These are phyloP conservation scores for Pachycephala philippinensis DNA, from an alignment of 2,113 vertebrate genomes.

Conservation along the genomic window DNA sequence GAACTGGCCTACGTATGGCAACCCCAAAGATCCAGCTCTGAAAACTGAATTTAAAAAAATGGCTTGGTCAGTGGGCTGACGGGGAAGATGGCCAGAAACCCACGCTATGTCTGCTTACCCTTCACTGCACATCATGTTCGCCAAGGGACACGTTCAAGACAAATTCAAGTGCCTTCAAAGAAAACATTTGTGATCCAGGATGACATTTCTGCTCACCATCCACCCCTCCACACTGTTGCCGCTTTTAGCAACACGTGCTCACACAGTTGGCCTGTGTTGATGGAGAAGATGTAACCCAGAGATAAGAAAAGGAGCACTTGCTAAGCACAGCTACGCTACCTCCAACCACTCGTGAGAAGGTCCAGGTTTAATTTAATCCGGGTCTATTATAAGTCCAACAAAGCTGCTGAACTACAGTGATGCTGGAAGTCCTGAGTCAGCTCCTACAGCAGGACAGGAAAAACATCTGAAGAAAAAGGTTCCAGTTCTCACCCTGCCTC, in stretches of 20 bases:
- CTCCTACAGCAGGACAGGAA: not conserved
- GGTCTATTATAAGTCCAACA: not conserved
- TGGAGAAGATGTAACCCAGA: not conserved
- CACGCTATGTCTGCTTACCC: not conserved
- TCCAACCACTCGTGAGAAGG: not conserved
- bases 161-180: not conserved
- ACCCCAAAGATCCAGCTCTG: not conserved
- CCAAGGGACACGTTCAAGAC: not conserved
- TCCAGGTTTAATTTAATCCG: constrained; percentile 1
- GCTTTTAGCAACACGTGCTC: not conserved
- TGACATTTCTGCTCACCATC: constrained; percentile 7
- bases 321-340: not conserved
- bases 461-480: constrained; percentile 3
- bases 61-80: not conserved
- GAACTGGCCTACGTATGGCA: fast-evolving
- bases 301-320: not conserved
- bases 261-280: not conserved
- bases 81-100: not conserved
- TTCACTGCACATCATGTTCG: not conserved
- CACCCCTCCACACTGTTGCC: not conserved
- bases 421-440: not conserved
- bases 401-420: not conserved
- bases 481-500: not conserved
- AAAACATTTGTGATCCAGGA: not conserved
- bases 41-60: not conserved